These are phyloP conservation scores for Agriopis leucophaearia DNA, from an alignment of 2,888 invertebrate species.

Conservation along the genomic window DNA sequence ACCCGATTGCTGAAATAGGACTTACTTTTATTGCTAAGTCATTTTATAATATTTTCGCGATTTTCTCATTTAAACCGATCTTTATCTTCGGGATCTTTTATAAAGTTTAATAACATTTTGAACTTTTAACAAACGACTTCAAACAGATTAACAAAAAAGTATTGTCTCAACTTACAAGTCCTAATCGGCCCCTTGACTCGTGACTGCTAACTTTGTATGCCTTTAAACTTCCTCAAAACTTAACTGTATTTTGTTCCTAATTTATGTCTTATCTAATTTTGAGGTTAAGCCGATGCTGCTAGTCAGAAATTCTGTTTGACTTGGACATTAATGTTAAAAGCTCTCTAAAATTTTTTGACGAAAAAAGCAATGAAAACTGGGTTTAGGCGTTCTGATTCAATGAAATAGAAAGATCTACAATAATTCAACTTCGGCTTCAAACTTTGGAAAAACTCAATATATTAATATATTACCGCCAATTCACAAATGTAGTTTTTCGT, in stretches of 20 bases:
- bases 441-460: too few relatives aligned
- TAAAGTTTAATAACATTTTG: constrained; percentile 22
- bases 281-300: constrained; percentile 6
- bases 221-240: constrained; percentile 16
- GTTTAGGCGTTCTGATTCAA: too few relatives aligned
- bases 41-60: constrained; percentile 27
- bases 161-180: constrained; percentile 31
- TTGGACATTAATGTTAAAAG: constrained; percentile 12
- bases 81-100: constrained; percentile 23
- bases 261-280: constrained; percentile 27
- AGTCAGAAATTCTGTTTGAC: constrained; percentile 22
- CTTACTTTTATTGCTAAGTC: constrained; percentile 21
- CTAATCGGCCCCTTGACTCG: constrained; percentile 31
- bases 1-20: constrained; percentile 21
- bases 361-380: too few relatives aligned
- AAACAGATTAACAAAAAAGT: constrained; percentile 31
- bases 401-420: too few relatives aligned
- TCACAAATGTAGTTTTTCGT: too few relatives aligned
- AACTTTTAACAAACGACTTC: constrained; percentile 30
- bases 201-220: constrained; percentile 15
- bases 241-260: constrained; percentile 19
- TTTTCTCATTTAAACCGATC: constrained; percentile 22
- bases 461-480: too few relatives aligned
- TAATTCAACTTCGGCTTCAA: too few relatives aligned
- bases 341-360: too few relatives aligned